Evolutionary conservation across 2,888 invertebrate genomes (phyloP), one percentile per base, ranked within the genome.

Genomic region (Diarsia mendica): DNA sequence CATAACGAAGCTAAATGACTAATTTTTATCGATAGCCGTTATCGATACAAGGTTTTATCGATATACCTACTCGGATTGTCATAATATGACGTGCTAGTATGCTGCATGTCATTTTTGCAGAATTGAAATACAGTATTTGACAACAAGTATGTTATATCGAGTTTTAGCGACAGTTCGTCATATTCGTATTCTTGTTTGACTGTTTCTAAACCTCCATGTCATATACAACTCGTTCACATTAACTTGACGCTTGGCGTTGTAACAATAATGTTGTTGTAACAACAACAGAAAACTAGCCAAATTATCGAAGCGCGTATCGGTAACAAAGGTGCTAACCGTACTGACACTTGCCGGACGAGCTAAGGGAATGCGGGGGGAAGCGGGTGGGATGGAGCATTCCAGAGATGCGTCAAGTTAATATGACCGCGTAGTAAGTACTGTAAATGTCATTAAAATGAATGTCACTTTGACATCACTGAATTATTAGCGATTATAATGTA

Each of bases 21-120:
- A 53, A 53, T n/a, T 46, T n/a, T 2, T 18, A 60, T 65, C 70
- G 49, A 77, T 77, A 61, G 1, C 2, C 8, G 44, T 4, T 28
- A 75, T 71, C 69, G 70, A 70, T 65, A 53, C 3, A n/a, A 39
- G 11, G 6, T 23, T 60, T 55, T 8, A 69, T 46, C 58, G 61
- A 64, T 67, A 23, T 10, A 1, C 28, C 23, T 11, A 72, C 82
- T 28, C 70, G 81, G 81, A 82, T 74, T 78, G 55, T 74, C 78
- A 6, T 53, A 11, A 20, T 67, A 61, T 76, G 61, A 61, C 63
- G 23, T 53, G 71, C 2, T 5, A 3, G 85, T 85, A 79, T 85
- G 79, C 79, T 58, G 18, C 55, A 33, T 44, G 74, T 76, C 23
- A 61, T 53, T 66, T 0, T 61, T 33, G 48, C 18, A 39, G 10